Conservation (phyloP, 2,113 vertebrate species). For the Pungitius pungitius region DNA sequence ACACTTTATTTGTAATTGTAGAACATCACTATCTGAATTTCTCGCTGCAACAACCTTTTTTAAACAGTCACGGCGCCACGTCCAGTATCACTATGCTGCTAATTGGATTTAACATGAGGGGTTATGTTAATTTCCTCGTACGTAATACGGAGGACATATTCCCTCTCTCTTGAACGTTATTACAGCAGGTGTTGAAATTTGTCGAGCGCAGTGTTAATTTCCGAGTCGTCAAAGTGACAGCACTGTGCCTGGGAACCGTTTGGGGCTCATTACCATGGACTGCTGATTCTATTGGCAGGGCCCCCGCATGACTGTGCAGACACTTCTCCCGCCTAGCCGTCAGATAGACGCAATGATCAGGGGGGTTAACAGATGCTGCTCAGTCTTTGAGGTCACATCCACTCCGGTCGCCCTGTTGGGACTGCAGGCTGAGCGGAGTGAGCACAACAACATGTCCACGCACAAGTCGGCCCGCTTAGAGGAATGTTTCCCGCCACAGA, state of each 20-base stretch:
- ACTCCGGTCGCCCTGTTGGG: slow-evolving; percentile 58
- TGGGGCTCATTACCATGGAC: slow-evolving; percentile 74
- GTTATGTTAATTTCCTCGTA: slow-evolving; percentile 68
- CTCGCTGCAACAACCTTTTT: slow-evolving; percentile 26
- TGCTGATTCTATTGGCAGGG: slow-evolving; percentile 70
- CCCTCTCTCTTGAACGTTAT: slow-evolving; percentile 64
- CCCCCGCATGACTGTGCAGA: slow-evolving; percentile 67
- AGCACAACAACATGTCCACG: slow-evolving; percentile 21
- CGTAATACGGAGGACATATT: slow-evolving; percentile 50
- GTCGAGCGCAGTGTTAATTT: slow-evolving; percentile 68
- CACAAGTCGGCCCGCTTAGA: slow-evolving; percentile 13
- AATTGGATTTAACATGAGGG: slow-evolving; percentile 72
- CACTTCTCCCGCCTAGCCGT: slow-evolving; percentile 46
- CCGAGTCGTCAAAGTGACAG: slow-evolving; percentile 73
- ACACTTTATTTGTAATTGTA: neutral
- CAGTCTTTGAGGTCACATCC: slow-evolving; percentile 67
- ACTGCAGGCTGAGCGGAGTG: slow-evolving; percentile 28
- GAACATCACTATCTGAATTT: slow-evolving; percentile 27
- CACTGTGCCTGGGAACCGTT: slow-evolving; percentile 66
- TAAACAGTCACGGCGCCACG: slow-evolving; percentile 49
- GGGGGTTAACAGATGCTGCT: slow-evolving; percentile 72
- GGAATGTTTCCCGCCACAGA: slow-evolving; percentile 9
- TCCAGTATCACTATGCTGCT: slow-evolving; percentile 44
- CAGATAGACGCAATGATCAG: slow-evolving; percentile 71
- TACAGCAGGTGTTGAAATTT: slow-evolving; percentile 72